Conservation (phyloP, 1,140 invertebrate species). For the Ruditapes philippinarum region DNA sequence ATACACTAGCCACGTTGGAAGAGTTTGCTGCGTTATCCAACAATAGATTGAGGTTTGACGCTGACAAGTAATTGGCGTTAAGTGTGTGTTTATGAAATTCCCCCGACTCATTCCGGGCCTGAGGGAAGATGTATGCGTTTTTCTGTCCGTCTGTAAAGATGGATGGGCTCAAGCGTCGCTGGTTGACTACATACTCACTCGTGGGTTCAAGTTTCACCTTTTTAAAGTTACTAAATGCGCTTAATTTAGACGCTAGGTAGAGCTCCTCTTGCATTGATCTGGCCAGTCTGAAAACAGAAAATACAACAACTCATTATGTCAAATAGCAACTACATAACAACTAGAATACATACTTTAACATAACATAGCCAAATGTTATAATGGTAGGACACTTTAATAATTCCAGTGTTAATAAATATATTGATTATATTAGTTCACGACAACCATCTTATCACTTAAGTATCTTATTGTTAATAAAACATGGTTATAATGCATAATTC, state of each 20-base stretch:
- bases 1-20: conserved; percentile 58
- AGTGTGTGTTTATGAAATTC: conserved; percentile 67
- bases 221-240: conserved; percentile 83
- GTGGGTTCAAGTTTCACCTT: conserved; percentile 82
- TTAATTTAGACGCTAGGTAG: conserved; percentile 80
- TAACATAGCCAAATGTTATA: too few species aligned
- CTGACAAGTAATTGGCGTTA: conserved; percentile 62
- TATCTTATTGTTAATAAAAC: too few species aligned
- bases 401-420: too few species aligned
- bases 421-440: too few species aligned
- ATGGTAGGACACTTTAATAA: too few species aligned
- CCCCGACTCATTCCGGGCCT: conserved; percentile 77
- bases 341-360: too few species aligned
- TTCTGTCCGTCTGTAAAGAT: conserved; percentile 65
- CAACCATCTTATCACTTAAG: too few species aligned
- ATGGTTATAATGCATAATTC: too few species aligned
- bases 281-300: conserved; percentile 65
- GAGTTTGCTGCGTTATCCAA: conserved; percentile 60
- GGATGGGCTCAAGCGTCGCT: conserved; percentile 40
- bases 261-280: conserved; percentile 84
- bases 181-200: conserved; percentile 81
- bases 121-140: conserved; percentile 71
- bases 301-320: too few species aligned
- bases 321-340: too few species aligned
- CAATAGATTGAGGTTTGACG: conserved; percentile 58